Base-by-base conservation (phyloP, 23 tunicate species). In the Styela clava region DNA sequence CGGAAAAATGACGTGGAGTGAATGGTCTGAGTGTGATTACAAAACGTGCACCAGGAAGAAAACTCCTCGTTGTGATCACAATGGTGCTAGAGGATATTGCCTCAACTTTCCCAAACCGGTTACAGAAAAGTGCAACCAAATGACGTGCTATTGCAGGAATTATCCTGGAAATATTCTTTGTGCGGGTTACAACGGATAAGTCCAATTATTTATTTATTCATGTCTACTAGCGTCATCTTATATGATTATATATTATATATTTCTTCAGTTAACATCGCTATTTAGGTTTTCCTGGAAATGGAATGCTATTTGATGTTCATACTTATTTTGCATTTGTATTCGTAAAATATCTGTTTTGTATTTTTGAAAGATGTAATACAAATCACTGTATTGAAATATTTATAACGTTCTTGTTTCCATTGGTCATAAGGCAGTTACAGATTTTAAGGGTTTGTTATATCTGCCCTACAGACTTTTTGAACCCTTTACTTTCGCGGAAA, bases 121-220 rank as follows among this genome's bases (percentile, higher is more conserved):
- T 3, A 71, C 34, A 33, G 24, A 71, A 71, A 21, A 22, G 35
- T 71, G 77, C 37, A 32, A 71, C 23, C 32, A 71, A 34, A 3
- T 71, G 34, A 33, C 34, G 20, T 71, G 77, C 16, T 71, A 71
- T 32, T 71, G 77, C 35, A 71, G 77, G 29, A 7, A 34, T 21
- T 71, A 71, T 71, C 77, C 77, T 28, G 37, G 35, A 71, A 28
- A 71, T 32, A 22, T n/a, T 21, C 29, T 26, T 18, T 71, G 77
- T 32, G 9, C 9, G 12, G 56, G 9, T 7, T 44, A 44, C 56
- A 44, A 44, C 12, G 56, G 56, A 44, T 44, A 44, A 44, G 7
- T n/a, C n/a, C n/a, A n/a, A n/a, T n/a, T n/a, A n/a, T n/a, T n/a
- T n/a, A n/a, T n/a, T n/a, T n/a, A n/a, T n/a, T n/a, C n/a, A n/a